A percentile compares a stretch with the other conserved stretches of the same genome.
These are phyloP conservation scores for Chironomus tentans DNA, from an alignment of 2,888 invertebrate species.

Conservation along the genomic window DNA sequence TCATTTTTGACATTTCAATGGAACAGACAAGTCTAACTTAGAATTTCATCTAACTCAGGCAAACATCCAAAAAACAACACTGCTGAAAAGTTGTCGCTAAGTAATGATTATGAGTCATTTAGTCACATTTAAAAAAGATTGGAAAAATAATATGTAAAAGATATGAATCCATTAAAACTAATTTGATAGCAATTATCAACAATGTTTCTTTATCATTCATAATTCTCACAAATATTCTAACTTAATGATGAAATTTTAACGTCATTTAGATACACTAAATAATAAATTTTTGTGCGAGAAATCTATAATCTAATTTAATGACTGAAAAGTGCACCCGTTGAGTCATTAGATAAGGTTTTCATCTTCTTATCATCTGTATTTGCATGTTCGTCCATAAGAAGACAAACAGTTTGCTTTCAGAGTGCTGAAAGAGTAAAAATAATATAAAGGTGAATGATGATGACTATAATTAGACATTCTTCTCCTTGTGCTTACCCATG, in stretches of 20 bases:
- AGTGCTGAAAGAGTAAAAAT: neutral
- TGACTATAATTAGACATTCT: conserved; percentile 15
- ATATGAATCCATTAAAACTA: neutral
- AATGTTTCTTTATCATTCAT: neutral
- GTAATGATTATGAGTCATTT: neutral
- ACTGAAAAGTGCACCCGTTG: neutral
- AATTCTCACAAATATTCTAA: no score
- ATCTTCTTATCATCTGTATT: neutral
- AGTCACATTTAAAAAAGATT: neutral
- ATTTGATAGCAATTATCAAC: neutral
- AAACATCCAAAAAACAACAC: no score
- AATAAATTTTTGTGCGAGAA: neutral
- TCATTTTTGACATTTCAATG: no score
- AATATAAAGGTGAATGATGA: neutral
- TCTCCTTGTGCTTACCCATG: neutral
- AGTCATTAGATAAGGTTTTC: conserved; percentile 15
- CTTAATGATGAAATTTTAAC: neutral
- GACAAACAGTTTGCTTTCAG: neutral
- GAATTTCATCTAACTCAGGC: no score
- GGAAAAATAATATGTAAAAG: no score
- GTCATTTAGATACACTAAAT: neutral
- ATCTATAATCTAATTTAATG: conserved; percentile 24
- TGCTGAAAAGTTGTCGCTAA: neutral
- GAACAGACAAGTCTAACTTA: no score
- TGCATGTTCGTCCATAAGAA: neutral